Evolutionary conservation across 2,113 vertebrate species (phyloP).

Genomic region (Thunnus thynnus): DNA sequence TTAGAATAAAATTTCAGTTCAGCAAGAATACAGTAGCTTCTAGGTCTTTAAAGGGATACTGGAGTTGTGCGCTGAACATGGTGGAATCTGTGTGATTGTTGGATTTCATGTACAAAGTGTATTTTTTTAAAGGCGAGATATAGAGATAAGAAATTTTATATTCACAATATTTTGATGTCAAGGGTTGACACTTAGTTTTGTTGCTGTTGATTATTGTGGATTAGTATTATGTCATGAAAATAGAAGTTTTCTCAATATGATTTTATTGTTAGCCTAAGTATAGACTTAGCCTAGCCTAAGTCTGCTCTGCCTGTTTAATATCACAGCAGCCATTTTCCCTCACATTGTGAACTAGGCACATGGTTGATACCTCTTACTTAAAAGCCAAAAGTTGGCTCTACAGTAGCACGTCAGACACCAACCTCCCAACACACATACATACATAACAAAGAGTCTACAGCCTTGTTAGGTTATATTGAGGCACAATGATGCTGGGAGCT

Average conservation of each 20-base stretch:
- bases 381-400: conserved; percentile 5
- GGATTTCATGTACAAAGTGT: conserved; percentile 73
- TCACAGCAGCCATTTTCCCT: not conserved
- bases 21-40: conserved; percentile 27
- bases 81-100: conserved; percentile 27
- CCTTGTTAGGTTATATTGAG: too few relatives aligned
- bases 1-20: conserved; percentile 21
- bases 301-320: conserved; percentile 17
- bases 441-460: too few relatives aligned
- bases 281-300: too few relatives aligned
- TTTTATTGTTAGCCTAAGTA: conserved; percentile 18
- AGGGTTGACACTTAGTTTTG: conserved; percentile 32
- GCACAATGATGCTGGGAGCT: too few relatives aligned
- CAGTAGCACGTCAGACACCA: not conserved
- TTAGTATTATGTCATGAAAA: conserved; percentile 26
- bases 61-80: conserved; percentile 7
- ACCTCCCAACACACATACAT: not conserved
- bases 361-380: conserved; percentile 19
- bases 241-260: not conserved
- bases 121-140: conserved; percentile 76
- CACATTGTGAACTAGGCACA: not conserved
- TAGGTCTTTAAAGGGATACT: conserved; percentile 25
- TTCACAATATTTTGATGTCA: conserved; percentile 55
- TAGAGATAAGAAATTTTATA: conserved; percentile 73
- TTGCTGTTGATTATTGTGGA: conserved; percentile 36